Evolutionary conservation across 2,113 vertebrate genomes (phyloP), one percentile per base, ranked within the genome.

Genomic region (Saguinus imperator): DNA sequence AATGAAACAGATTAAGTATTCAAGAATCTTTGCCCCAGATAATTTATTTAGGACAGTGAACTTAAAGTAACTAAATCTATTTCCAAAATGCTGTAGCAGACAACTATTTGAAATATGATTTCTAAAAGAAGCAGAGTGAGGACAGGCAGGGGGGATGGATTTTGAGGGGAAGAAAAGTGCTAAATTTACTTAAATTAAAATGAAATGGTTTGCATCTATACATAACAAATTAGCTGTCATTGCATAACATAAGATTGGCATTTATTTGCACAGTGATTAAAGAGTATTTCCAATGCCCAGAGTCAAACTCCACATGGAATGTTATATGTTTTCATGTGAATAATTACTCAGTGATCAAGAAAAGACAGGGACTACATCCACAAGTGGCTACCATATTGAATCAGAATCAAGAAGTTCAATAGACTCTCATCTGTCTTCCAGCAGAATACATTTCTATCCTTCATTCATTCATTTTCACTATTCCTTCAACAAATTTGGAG

Each of bases 271-370:
- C 29, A 68, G 58, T 94, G 86, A 95, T 95, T 95, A 82, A 96
- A 97, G 50, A 84, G 79, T 35, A 40, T 57, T 97, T 95, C 48
- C 88, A 92, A 66, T 7, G 11, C 10, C 75, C 80, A 86, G 40
- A 96, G 55, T 64, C 95, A 87, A 96, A 97, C 29, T n/a, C 32
- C 79, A 88, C 40, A 57, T 29, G 48, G 82, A 95, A 96, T 93
- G 75, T 91, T 82, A 4, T 32, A 70, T 82, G 58, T 95, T 94
- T 84, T 70, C 93, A 86, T 70, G 94, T 94, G 86, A 88, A 82
- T 95, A 94, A 95, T 92, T 96, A 95, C 76, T 89, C 81, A 94
- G 76, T 91, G 85, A 87, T 89, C 77, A 95, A 96, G 84, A 92
- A 96, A 94, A 91, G 70, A 91, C 64, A 77, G 12, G 48, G 43